Evolutionary conservation across 2,113 vertebrate genomes (phyloP).

Genomic region (Capreolus pygargus): DNA sequence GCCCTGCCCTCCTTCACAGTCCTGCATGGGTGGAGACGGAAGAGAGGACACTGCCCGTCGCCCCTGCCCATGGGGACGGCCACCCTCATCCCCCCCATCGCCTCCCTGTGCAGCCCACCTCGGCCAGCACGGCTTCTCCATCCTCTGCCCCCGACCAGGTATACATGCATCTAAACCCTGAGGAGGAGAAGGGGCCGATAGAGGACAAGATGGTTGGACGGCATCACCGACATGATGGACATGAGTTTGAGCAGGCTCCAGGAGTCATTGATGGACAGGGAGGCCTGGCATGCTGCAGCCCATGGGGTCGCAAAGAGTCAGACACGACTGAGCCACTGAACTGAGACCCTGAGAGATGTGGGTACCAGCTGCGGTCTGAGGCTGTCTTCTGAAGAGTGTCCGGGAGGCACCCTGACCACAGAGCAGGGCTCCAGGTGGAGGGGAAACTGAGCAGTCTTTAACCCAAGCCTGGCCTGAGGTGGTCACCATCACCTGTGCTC

Average conservation of each 20-base stretch:
- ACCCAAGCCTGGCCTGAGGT: background rate
- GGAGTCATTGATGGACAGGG: background rate
- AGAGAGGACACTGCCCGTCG: background rate
- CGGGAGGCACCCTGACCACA: accelerated
- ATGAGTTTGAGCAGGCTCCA: background rate
- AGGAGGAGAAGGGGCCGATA: background rate
- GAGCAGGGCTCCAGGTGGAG: background rate
- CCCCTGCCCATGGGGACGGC: accelerated
- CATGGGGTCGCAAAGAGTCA: background rate
- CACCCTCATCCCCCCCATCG: background rate
- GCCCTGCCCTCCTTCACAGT: background rate
- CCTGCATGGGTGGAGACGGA: background rate
- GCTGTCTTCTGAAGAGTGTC: background rate
- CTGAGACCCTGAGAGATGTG: background rate
- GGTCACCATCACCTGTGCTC: background rate
- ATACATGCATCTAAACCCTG: background rate
- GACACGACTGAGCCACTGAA: accelerated
- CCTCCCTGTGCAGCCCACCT: background rate
- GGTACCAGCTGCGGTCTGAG: background rate
- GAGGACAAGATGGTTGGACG: background rate
- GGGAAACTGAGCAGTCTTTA: background rate
- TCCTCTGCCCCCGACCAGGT: background rate
- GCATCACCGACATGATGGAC: background rate
- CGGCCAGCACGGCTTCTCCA: background rate
- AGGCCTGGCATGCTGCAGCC: background rate